Conservation (phyloP, 1,140 invertebrate genomes). For the Drosophila triauraria region DNA sequence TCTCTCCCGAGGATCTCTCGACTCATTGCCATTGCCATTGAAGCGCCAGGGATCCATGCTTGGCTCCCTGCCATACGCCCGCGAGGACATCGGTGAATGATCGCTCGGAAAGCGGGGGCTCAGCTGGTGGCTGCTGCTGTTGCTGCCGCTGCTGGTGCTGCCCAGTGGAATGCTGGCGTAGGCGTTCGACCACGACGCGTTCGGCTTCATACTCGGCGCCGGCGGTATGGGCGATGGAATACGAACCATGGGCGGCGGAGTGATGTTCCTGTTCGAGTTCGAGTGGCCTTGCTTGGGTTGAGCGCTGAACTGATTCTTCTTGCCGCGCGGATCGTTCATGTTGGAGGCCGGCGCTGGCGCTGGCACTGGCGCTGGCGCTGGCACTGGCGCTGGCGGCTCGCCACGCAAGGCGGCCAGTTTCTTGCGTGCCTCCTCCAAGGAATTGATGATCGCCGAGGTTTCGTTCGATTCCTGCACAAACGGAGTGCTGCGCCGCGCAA, state of each 20-base stretch:
- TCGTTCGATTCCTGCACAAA: background rate
- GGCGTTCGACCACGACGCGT: background rate
- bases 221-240: conserved; percentile 22
- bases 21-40: conserved; percentile 1
- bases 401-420: conserved; percentile 52
- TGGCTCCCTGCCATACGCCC: background rate
- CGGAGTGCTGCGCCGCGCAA: background rate
- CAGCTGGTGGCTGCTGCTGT: background rate
- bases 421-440: conserved; percentile 62
- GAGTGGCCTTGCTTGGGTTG: background rate
- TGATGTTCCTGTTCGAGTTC: no score
- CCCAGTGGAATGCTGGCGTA: background rate
- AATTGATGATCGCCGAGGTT: background rate
- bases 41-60: background rate
- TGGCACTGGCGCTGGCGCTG: no score
- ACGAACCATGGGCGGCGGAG: background rate
- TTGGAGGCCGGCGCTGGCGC: conserved; percentile 27
- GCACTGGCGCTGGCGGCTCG: no score
- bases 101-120: background rate
- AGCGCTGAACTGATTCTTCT: conserved; percentile 5
- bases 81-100: background rate
- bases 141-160: background rate
- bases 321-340: conserved; percentile 56
- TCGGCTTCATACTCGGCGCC: conserved; percentile 19
- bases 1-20: background rate